Percentiles rank a stretch among this genome's conserved stretches.
Evolutionary conservation across 2,113 vertebrate genomes (phyloP).

Genomic region (Calypte anna): DNA sequence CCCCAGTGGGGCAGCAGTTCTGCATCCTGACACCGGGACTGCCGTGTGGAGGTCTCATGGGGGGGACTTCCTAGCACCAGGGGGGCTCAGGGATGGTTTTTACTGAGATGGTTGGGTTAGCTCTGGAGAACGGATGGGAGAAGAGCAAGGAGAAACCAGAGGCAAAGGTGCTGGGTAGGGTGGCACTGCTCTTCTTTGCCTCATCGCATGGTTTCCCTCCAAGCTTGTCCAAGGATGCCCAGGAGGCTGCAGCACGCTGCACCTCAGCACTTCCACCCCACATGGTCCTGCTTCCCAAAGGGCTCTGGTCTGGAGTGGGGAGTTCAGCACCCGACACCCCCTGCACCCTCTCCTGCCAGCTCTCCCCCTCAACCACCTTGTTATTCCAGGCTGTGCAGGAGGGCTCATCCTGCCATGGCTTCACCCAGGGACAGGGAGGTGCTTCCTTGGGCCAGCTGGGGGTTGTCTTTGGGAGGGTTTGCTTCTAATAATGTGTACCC

Average conservation of each 20-base stretch:
- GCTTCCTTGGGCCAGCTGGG: not conserved
- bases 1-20: not conserved
- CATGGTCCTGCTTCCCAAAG: not conserved
- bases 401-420: not conserved
- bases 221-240: conserved; percentile 51
- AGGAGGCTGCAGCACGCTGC: conserved; percentile 49
- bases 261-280: conserved; percentile 50
- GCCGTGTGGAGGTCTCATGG: rapidly evolving
- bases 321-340: not conserved
- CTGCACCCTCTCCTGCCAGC: not conserved
- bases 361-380: not conserved
- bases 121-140: not conserved
- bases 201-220: not conserved
- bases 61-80: not conserved
- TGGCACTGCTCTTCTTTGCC: not conserved
- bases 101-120: not conserved
- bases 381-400: not conserved
- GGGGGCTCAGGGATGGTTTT: not conserved
- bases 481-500: conserved; percentile 61
- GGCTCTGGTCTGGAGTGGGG: not conserved
- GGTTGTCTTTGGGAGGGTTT: not conserved
- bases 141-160: conserved; percentile 1
- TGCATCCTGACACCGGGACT: not conserved
- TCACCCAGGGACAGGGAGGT: not conserved
- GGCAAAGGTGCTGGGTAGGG: not conserved